These are phyloP conservation scores for Dicerorhinus sumatrensis DNA, from an alignment of 2,113 vertebrate genomes.

Conservation along the genomic window DNA sequence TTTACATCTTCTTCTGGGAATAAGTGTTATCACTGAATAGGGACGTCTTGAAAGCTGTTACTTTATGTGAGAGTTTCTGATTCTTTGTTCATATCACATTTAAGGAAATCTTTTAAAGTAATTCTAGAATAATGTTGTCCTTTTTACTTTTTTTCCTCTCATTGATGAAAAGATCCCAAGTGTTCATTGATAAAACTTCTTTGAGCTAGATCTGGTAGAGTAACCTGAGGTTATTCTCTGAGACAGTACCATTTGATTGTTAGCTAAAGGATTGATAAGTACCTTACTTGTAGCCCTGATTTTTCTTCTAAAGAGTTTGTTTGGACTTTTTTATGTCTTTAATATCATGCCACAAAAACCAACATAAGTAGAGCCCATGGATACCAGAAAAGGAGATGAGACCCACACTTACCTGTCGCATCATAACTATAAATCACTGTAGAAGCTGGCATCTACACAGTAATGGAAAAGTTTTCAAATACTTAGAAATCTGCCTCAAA, in stretches of 20 bases:
- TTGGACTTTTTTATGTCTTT: constrained; percentile 16
- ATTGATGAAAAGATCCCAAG: constrained; percentile 35
- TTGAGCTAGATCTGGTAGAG: constrained; percentile 52
- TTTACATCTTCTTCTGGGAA: background rate
- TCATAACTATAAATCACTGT: background rate
- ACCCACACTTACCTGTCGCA: background rate
- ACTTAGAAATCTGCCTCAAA: background rate
- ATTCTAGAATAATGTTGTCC: background rate
- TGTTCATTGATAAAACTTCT: constrained; percentile 58
- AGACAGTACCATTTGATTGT: constrained; percentile 65
- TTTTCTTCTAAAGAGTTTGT: constrained; percentile 54
- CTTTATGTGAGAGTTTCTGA: background rate
- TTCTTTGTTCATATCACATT: constrained; percentile 18
- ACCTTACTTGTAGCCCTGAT: background rate
- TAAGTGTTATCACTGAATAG: background rate
- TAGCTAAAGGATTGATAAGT: constrained; percentile 20
- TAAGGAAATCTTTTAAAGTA: background rate
- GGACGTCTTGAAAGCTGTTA: background rate
- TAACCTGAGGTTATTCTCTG: constrained; percentile 61
- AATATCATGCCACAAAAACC: background rate
- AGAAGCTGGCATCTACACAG: background rate
- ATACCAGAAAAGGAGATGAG: background rate
- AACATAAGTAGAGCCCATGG: background rate
- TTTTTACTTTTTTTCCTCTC: background rate
- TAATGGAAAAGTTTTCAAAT: constrained; percentile 9